Evolutionary conservation across 2,888 invertebrate genomes (phyloP), one percentile per base, ranked within the genome.

Genomic region (Spilosoma lubricipeda): DNA sequence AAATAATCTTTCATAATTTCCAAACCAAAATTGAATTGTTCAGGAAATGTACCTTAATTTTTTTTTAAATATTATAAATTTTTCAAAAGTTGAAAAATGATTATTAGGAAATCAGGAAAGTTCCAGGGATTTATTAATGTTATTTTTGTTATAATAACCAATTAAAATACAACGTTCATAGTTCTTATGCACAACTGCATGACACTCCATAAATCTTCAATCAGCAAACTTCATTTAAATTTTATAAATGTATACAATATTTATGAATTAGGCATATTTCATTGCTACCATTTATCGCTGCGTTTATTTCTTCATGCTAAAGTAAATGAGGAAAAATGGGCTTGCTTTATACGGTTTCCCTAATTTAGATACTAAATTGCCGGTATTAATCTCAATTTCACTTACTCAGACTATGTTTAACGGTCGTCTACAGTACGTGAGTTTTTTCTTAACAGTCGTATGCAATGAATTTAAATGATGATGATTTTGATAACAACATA

Each of bases 351-450:
- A 72, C 70, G 77, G 30, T 71, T 74, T 56, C 4, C 73, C 76
- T 75, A 77, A 72, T 82, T 83, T 75, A 67, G 74, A 52, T 77
- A 75, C 69, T 74, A 82, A 83, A 84, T 83, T 73, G 77, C 72
- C 48, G 59, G 63, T 76, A 85, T 84, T 79, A 74, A 85, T 84
- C 85, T 78, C 70, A 79, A 79, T 85, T 79, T 74, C 20, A 75
- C 20, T 72, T 68, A 67, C 74, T 64, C 56, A 70, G 73, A 73
- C 80, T 75, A 71, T 74, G 64, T 81, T 42, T 77, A 72, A 80
- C 63, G 64, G 52, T 67, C 65, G 36, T 82, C 75, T 76, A 70
- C 70, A 42, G 27, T 74, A 83, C 74, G 80, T 80, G 82, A 73
- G 15, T 11, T n/a, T 73, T 64, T 66, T 56, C n/a, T 23, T 52